phyloP scores from a whole-genome alignment of 2,113 vertebrate species.

The Boleophthalmus pectinirostris region DNA sequence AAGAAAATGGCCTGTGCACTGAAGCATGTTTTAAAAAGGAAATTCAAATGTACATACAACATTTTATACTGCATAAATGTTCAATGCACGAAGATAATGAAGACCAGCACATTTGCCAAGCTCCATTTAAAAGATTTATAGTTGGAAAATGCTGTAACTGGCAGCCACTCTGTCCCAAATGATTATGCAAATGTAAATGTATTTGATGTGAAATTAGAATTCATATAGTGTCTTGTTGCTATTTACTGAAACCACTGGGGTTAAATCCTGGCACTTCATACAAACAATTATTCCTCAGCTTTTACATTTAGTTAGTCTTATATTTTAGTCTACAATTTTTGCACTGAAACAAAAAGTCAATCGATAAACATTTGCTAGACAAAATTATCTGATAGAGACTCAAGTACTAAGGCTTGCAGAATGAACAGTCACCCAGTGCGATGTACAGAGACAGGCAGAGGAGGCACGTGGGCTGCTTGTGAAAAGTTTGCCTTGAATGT shows the following conservation, averaged over 20 bases:
- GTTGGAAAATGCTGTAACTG: background rate
- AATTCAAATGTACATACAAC: background rate
- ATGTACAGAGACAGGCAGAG: slow-evolving; percentile 30
- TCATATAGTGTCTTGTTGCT: background rate
- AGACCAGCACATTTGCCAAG: background rate
- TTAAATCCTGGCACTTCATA: background rate
- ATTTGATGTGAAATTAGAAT: background rate
- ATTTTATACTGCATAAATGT: background rate
- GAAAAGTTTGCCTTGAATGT: slow-evolving; percentile 34
- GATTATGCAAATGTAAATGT: background rate
- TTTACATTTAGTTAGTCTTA: no score
- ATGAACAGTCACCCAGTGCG: slow-evolving; percentile 3
- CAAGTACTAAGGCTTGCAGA: background rate
- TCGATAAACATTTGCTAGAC: background rate
- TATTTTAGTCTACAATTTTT: no score
- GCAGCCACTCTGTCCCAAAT: background rate
- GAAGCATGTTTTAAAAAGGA: background rate
- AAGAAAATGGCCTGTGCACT: background rate
- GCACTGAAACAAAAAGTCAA: no score
- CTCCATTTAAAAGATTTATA: background rate
- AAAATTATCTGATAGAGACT: background rate
- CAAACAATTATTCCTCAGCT: no score
- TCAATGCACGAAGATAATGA: background rate
- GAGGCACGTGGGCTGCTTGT: slow-evolving; percentile 31
- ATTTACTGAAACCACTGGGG: background rate